These are phyloP conservation scores for Synodontis membranacea DNA, from an alignment of 2,113 vertebrate species.

Conservation along the genomic window DNA sequence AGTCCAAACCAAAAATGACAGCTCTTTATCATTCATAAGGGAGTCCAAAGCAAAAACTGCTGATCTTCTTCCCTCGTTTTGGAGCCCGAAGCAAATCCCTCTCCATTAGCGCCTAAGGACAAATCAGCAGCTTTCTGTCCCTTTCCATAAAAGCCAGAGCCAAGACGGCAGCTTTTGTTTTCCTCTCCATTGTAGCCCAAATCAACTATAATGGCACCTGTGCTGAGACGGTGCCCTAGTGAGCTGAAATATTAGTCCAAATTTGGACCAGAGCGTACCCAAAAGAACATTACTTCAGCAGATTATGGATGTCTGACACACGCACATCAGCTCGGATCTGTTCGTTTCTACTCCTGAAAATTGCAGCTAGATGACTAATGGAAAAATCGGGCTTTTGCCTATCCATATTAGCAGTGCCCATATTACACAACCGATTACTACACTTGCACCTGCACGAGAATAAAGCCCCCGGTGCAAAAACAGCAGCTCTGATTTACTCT, in stretches of 20 bases:
- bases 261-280: not conserved
- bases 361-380: conserved; percentile 1
- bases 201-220: not conserved
- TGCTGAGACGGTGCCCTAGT: not conserved
- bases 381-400: not conserved
- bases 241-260: not conserved
- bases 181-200: not conserved
- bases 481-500: conserved; percentile 7
- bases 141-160: not conserved
- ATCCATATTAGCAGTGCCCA: not conserved
- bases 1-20: not conserved
- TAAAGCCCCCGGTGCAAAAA: conserved; percentile 1
- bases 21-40: not conserved
- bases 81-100: not conserved
- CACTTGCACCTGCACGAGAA: not conserved
- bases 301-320: not conserved
- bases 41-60: not conserved
- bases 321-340: not conserved
- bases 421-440: not conserved
- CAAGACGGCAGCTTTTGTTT: not conserved
- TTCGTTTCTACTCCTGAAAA: not conserved
- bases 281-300: not conserved
- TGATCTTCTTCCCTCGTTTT: not conserved
- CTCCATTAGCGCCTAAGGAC: not conserved
- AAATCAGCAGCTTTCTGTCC: conserved; percentile 23